Evolutionary conservation across 1,140 invertebrate genomes (phyloP).

Genomic region (Notospermus geniculatus): DNA sequence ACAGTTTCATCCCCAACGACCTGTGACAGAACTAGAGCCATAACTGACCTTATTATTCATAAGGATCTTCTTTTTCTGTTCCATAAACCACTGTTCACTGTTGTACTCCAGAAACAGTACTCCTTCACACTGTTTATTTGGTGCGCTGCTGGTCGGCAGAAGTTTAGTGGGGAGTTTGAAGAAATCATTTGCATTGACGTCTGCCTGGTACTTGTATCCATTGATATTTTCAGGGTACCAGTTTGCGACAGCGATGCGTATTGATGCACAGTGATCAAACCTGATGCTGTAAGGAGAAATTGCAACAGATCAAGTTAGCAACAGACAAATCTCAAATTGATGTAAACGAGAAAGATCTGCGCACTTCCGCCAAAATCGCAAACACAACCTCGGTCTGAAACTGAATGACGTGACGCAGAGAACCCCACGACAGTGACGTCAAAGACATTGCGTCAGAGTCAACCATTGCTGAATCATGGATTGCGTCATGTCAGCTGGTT

Average conservation of each 20-base stretch:
- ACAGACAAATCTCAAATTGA: not conserved
- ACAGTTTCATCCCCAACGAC: too few relatives aligned
- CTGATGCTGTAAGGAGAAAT: conserved; percentile 23
- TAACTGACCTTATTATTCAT: conserved; percentile 40
- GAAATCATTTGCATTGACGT: too few relatives aligned
- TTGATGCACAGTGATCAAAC: conserved; percentile 32
- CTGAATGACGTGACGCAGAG: too few relatives aligned
- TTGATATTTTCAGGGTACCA: conserved; percentile 35
- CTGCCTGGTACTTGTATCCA: conserved; percentile 33
- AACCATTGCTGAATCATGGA: too few relatives aligned
- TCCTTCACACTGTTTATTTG: conserved; percentile 36
- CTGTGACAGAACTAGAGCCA: too few relatives aligned
- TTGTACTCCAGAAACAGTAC: conserved; percentile 48
- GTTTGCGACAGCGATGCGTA: conserved; percentile 37
- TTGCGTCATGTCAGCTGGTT: too few relatives aligned
- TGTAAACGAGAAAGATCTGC: too few relatives aligned
- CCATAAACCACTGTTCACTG: conserved; percentile 46
- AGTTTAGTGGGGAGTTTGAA: not conserved
- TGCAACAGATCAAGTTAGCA: not conserved
- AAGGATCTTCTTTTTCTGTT: conserved; percentile 23
- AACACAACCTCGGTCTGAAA: too few relatives aligned
- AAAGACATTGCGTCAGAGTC: too few relatives aligned
- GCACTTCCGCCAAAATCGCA: too few relatives aligned
- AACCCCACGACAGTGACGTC: too few relatives aligned
- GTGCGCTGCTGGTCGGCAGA: not conserved